Conservation (phyloP, 2,797 vertebrate species). For the Liparis tanakae region DNA sequence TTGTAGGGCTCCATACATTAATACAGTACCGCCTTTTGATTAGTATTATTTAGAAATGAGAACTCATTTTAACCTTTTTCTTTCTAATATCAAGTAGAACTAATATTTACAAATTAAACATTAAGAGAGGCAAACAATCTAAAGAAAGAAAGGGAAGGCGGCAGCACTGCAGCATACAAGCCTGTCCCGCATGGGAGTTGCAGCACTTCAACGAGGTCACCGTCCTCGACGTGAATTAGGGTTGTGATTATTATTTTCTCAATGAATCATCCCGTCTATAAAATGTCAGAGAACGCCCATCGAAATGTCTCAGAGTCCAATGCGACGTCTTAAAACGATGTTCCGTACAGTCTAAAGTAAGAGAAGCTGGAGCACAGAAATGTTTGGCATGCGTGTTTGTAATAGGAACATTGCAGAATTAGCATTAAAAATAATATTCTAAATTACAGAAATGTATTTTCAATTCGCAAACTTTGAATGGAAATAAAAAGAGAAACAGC, state of each 20-base stretch:
- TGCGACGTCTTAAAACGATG: not conserved
- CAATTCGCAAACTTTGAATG: constrained; percentile 3
- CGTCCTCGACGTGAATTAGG: not conserved
- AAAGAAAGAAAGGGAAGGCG: not conserved
- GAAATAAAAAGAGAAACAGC: constrained; percentile 23
- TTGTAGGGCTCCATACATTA: no score
- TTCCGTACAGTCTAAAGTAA: not conserved
- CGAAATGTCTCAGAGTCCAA: not conserved
- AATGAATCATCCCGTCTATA: not conserved
- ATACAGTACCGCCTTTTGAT: not conserved
- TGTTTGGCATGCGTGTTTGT: not conserved
- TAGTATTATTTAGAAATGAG: not conserved
- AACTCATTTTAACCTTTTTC: not conserved
- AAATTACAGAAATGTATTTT: not conserved
- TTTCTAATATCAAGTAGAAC: not conserved
- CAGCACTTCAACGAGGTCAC: not conserved
- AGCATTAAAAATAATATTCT: no score
- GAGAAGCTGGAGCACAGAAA: not conserved
- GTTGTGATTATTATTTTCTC: not conserved
- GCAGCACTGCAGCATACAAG: no score
- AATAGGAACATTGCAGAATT: no score
- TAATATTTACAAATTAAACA: not conserved
- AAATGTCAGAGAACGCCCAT: not conserved
- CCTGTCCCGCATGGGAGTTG: no score
- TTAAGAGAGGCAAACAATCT: not conserved